Evolutionary conservation across 2,797 vertebrate genomes (phyloP).

Genomic region (Eutrigla gurnardus): DNA sequence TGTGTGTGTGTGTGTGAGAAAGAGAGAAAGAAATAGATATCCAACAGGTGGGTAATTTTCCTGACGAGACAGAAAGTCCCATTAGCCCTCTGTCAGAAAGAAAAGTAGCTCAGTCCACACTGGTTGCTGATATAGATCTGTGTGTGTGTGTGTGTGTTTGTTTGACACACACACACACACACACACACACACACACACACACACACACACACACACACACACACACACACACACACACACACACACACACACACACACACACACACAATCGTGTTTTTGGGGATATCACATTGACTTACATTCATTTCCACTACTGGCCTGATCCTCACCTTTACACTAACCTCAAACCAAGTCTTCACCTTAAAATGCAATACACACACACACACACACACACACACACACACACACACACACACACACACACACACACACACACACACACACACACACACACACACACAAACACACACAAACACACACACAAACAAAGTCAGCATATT

Average conservation of each 20-base stretch:
- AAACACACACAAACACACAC: no score
- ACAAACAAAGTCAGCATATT: not conserved
- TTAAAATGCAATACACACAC: not conserved
- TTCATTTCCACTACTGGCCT: no score
- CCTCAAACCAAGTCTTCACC: not conserved
- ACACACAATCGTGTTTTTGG: not conserved
- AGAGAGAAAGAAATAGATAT: constrained; percentile 17
- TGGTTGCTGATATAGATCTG: constrained; percentile 56
- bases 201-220: constrained; percentile 14
- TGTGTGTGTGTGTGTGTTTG: constrained; percentile 16
- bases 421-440: constrained; percentile 1
- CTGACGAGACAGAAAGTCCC: constrained; percentile 70
- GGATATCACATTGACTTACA: not conserved
- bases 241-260: not conserved
- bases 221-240: not conserved
- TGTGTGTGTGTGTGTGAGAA: constrained; percentile 11
- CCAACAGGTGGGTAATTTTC: constrained; percentile 73
- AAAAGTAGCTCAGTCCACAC: constrained; percentile 61
- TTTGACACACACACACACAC: not conserved
- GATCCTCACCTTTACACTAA: not conserved
- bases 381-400: constrained; percentile 9
- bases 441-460: constrained; percentile 12
- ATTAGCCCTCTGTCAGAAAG: constrained; percentile 74
- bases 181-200: not conserved
- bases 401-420: constrained; percentile 2